These are phyloP conservation scores for Drosophila suzukii DNA, from an alignment of 1,140 invertebrate genomes.

Conservation along the genomic window DNA sequence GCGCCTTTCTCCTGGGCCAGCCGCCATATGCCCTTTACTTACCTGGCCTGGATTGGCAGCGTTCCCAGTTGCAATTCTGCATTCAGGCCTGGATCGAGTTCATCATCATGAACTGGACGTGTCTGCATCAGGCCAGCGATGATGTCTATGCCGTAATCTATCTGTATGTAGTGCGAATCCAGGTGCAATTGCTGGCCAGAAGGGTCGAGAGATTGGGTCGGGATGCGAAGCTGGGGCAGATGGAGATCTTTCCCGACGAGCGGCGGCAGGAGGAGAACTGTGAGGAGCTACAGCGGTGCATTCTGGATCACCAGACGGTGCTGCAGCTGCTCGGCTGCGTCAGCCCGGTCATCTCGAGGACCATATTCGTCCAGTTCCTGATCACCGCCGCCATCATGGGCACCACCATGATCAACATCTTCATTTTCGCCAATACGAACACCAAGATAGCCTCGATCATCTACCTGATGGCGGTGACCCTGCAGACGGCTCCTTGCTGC, in stretches of 20 bases:
- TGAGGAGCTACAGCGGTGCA: constrained; percentile 44
- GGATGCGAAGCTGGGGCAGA: background rate
- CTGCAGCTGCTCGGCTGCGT: constrained; percentile 42
- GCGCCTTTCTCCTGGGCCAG: constrained; percentile 37
- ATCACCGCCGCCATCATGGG: constrained; percentile 59
- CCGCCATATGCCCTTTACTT: constrained; percentile 58
- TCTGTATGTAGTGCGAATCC: constrained; percentile 39
- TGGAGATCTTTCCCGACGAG: constrained; percentile 1
- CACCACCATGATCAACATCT: constrained; percentile 59
- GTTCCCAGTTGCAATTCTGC: constrained; percentile 34
- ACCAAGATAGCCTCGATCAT: constrained; percentile 46
- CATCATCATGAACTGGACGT: constrained; percentile 53
- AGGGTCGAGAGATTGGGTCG: constrained; percentile 25
- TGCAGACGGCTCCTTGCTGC: constrained; percentile 60
- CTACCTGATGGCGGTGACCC: constrained; percentile 49
- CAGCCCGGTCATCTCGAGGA: constrained; percentile 53
- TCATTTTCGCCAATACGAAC: constrained; percentile 59
- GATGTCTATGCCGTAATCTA: constrained; percentile 65
- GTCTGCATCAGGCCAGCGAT: constrained; percentile 60
- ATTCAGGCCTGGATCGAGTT: constrained; percentile 50
- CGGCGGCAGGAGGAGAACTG: constrained; percentile 34
- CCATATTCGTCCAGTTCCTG: constrained; percentile 65
- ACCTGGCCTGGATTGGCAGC: constrained; percentile 45
- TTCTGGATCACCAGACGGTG: constrained; percentile 54
- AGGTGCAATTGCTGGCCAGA: constrained; percentile 42